Conservation (phyloP, 2,888 invertebrate genomes). For the Nesidiocoris tenuis region DNA sequence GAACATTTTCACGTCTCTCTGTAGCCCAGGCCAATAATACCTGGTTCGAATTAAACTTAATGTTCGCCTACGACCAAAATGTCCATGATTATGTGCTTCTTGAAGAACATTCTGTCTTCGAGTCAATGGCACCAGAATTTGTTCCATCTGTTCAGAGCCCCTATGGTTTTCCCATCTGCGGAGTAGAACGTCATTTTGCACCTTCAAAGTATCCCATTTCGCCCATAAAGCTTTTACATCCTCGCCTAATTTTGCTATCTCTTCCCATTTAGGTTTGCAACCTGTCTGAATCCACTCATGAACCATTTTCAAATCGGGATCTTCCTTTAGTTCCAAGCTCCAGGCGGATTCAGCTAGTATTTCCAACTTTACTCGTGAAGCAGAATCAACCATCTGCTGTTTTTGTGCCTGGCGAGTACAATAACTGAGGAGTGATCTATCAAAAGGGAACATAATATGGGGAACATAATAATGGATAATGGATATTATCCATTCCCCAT, state of each 20-base stretch:
- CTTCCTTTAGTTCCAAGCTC: neutral
- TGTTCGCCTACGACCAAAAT: neutral
- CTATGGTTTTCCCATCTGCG: neutral
- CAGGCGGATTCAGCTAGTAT: neutral
- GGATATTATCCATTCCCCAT: too few relatives aligned
- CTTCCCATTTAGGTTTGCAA: neutral
- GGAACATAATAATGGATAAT: too few relatives aligned
- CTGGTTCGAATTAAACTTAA: neutral
- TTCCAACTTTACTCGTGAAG: neutral
- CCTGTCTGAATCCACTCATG: neutral
- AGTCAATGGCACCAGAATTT: neutral
- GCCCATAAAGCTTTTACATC: conserved; percentile 7
- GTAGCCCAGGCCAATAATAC: conserved; percentile 6
- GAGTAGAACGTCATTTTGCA: neutral
- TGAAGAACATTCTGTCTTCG: conserved; percentile 37
- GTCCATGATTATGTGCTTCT: conserved; percentile 40
- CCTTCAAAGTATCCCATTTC: conserved; percentile 45
- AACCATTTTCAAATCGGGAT: neutral
- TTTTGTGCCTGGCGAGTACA: neutral
- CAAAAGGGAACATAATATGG: too few relatives aligned
- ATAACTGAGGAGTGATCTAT: too few relatives aligned
- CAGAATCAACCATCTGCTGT: neutral
- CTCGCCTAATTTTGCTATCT: neutral
- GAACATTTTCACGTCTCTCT: neutral
- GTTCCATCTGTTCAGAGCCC: neutral